Percentiles rank a stretch among this genome's conserved stretches.
Conservation (phyloP, 1,140 invertebrate genomes). For the Trichonephila inaurata region DNA sequence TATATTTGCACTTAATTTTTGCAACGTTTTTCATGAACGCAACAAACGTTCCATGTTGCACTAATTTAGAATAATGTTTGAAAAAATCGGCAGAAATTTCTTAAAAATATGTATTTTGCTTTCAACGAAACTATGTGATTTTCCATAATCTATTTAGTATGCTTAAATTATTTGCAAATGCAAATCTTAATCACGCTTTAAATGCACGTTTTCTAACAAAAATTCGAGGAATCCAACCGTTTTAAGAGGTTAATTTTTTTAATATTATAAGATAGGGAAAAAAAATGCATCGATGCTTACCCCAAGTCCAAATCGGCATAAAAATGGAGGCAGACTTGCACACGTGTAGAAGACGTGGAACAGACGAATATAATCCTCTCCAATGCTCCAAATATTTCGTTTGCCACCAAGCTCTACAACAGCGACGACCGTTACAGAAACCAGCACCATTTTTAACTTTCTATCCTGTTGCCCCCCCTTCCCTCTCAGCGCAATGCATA, state of each 20-base stretch:
- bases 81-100: no score
- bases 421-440: constrained; percentile 62
- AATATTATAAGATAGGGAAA: neutral
- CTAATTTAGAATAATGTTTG: no score
- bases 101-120: no score
- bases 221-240: neutral
- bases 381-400: constrained; percentile 35
- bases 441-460: constrained; percentile 69
- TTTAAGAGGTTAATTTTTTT: neutral
- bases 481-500: neutral
- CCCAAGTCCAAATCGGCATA: neutral
- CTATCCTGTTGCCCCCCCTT: neutral
- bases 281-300: neutral
- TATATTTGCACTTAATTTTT: no score
- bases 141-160: no score
- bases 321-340: neutral
- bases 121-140: no score
- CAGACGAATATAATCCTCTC: neutral
- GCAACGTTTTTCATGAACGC: no score
- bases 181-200: no score
- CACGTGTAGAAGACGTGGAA: constrained; percentile 12
- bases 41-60: no score
- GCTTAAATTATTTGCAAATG: no score
- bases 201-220: neutral
- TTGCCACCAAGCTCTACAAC: neutral